Evolutionary conservation across 2,888 invertebrate species (phyloP).

Genomic region (Masnerella sp.): DNA sequence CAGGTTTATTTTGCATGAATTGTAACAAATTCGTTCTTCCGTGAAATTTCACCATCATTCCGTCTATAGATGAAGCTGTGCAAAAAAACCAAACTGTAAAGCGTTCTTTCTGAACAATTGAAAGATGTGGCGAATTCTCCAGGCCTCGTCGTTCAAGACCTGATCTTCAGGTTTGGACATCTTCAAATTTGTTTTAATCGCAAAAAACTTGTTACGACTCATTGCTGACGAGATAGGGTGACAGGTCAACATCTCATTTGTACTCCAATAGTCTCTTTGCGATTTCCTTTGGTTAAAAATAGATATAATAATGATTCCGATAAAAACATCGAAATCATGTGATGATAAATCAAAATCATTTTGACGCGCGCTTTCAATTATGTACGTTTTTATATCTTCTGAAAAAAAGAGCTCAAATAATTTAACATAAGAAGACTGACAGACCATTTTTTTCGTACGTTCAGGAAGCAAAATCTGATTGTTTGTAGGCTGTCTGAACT

Average conservation of each 20-base stretch:
- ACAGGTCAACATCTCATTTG: conserved; percentile 31
- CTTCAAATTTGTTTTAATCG: conserved; percentile 39
- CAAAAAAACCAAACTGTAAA: conserved; percentile 47
- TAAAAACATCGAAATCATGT: conserved; percentile 44
- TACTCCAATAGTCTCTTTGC: conserved; percentile 44
- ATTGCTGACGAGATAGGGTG: conserved; percentile 31
- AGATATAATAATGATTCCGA: conserved; percentile 47
- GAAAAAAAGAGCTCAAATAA: conserved; percentile 28
- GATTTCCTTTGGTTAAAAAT: conserved; percentile 43
- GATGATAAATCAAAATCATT: conserved; percentile 18
- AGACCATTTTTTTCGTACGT: conserved; percentile 14
- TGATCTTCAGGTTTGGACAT: conserved; percentile 31
- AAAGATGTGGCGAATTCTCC: conserved; percentile 42
- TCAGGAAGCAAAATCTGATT: conserved; percentile 23
- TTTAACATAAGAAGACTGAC: conserved; percentile 9
- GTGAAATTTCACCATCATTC: conserved; percentile 54
- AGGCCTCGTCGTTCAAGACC: conserved; percentile 34
- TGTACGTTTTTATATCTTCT: conserved; percentile 12
- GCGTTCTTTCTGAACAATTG: conserved; percentile 46
- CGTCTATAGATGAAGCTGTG: conserved; percentile 45
- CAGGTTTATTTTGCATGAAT: conserved; percentile 52
- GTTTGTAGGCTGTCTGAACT: conserved; percentile 5
- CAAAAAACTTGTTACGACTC: conserved; percentile 38
- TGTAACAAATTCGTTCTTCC: conserved; percentile 35
- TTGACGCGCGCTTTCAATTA: conserved; percentile 14